A percentile compares a stretch with the other conserved stretches of the same genome.
Conservation (phyloP, 2,888 invertebrate genomes). For the Lasioglossum calceatum region DNA sequence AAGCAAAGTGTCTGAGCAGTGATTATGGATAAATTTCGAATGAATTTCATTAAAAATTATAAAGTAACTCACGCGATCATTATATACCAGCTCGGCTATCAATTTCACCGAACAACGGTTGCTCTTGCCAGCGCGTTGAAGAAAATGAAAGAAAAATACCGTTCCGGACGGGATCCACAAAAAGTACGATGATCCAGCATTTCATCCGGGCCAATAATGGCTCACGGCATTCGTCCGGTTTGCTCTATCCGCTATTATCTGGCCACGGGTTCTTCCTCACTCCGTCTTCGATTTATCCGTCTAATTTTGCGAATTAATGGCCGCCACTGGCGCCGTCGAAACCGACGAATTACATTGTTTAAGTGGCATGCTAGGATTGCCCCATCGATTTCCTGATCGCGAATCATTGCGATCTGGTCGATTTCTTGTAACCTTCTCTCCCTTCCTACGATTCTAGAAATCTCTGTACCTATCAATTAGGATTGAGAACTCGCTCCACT, state of each 20-base stretch:
- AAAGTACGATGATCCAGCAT: slow-evolving; percentile 58
- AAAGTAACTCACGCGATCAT: not conserved
- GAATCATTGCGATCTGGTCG: slow-evolving; percentile 1
- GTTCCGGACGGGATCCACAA: slow-evolving; percentile 34
- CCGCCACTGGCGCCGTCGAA: slow-evolving; percentile 24
- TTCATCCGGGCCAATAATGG: slow-evolving; percentile 57
- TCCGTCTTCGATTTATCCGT: slow-evolving; percentile 69
- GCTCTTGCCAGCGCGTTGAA: not conserved
- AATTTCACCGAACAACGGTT: slow-evolving; percentile 11
- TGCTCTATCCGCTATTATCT: slow-evolving; percentile 52
- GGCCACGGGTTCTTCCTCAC: slow-evolving; percentile 30
- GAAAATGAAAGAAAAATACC: slow-evolving; percentile 37
- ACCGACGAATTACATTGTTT: slow-evolving; percentile 67
- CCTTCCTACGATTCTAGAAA: slow-evolving; percentile 13
- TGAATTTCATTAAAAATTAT: not conserved
- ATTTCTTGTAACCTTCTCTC: not conserved
- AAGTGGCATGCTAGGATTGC: slow-evolving; percentile 36
- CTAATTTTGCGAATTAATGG: slow-evolving; percentile 73
- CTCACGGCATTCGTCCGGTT: slow-evolving; percentile 43
- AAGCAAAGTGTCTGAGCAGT: not conserved
- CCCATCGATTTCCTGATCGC: slow-evolving; percentile 27
- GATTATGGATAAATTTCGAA: not conserved
- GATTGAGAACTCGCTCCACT: slow-evolving; percentile 35
- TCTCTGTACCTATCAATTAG: slow-evolving; percentile 45
- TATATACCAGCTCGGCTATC: not conserved